Base-by-base conservation (phyloP, 2,113 vertebrate genomes). In the Falco punctatus region DNA sequence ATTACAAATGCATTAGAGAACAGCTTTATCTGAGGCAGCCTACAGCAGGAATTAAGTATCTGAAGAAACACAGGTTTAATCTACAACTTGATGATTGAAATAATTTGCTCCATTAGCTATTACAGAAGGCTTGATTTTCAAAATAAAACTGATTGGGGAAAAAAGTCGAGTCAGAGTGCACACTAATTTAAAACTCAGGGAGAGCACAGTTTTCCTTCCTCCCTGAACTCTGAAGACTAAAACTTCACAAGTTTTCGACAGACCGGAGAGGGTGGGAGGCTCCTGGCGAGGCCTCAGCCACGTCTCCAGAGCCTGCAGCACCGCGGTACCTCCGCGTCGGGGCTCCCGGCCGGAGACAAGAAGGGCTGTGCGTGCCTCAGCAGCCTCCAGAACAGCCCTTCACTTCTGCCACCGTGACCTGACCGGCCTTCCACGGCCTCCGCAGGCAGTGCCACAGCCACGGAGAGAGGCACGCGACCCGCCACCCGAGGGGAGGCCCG, bases 381-480 rank as follows among this genome's bases (percentile, higher is more conserved):
- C 32, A 67, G 44, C 38, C n/a, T 69, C 30, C 30, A 3, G 20
- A 38, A 32, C 30, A 79, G 77, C 26, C 32, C 66, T 65, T 16
- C 27, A 2, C 32, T 44, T 10, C 82, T 59, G 70, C 28, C 57
- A 2, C 52, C 58, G 70, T 46, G 35, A 6, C 17, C 3, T 46
- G 59, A 32, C 18, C 48, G 44, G 42, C 22, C 71, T 22, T 40
- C 6, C n/a, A 44, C 9, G 22, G 49, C 26, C 6, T 12, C 40
- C 6, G 64, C 6, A 5, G 0, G 13, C n/a, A 38, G 16, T 10
- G 40, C 19, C 71, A 55, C 14, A 28, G 15, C 22, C 0, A 2
- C 4, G 62, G 61, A 18, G 1, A 11, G 40, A 21, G 27, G 30
- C 2, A 3, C 0, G 6, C 4, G 18, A 66, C 15, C 51, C 22